Evolutionary conservation across 1,140 invertebrate species (phyloP).

Genomic region (Aporrectodea caliginosa): DNA sequence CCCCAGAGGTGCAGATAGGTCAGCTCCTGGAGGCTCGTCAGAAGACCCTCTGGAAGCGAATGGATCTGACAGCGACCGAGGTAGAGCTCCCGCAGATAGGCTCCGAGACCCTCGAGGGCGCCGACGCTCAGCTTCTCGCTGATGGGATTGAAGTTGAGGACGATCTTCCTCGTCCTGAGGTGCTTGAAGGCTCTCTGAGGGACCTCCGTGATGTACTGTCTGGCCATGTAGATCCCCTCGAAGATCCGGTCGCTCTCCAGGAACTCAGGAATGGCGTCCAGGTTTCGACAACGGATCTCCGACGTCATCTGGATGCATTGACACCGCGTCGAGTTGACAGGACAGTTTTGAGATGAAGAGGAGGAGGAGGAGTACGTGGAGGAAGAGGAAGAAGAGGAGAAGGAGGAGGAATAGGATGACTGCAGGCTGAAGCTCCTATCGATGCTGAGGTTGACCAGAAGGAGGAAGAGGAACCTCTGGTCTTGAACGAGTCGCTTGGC

Average conservation of each 20-base stretch:
- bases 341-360: not conserved
- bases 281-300: not conserved
- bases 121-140: constrained; percentile 17
- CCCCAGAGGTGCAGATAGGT: constrained; percentile 26
- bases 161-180: constrained; percentile 28
- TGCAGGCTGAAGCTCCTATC: too few species aligned
- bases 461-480: too few species aligned
- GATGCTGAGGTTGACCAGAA: too few species aligned
- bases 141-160: constrained; percentile 31
- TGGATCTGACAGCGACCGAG: constrained; percentile 25
- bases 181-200: constrained; percentile 19
- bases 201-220: constrained; percentile 1
- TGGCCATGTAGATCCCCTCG: not conserved
- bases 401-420: too few species aligned
- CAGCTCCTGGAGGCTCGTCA: constrained; percentile 20
- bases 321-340: not conserved
- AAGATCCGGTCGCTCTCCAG: not conserved
- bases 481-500: too few species aligned
- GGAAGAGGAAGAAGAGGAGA: not conserved
- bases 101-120: constrained; percentile 12
- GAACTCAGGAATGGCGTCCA: not conserved
- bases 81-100: constrained; percentile 25
- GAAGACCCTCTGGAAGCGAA: constrained; percentile 11
- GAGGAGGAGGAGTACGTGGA: not conserved
- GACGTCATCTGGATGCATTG: not conserved